These are phyloP conservation scores for Acleris emargana DNA, from an alignment of 2,888 invertebrate species.

Conservation along the genomic window DNA sequence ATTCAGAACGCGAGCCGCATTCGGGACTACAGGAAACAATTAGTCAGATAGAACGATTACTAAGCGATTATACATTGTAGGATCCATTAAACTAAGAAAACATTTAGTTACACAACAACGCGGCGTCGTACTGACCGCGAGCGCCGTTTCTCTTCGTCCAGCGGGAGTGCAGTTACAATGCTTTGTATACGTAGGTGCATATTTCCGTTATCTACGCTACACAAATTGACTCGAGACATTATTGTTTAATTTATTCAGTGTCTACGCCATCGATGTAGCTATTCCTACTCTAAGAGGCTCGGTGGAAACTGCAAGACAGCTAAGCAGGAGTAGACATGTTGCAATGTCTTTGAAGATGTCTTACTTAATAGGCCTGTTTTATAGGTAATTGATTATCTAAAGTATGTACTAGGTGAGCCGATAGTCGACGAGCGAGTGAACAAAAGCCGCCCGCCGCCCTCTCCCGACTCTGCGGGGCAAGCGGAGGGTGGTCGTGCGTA, in stretches of 20 bases:
- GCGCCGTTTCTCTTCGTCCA: slow-evolving; percentile 21
- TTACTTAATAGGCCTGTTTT: slow-evolving; percentile 30
- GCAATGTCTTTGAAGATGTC: slow-evolving; percentile 16
- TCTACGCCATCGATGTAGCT: slow-evolving; percentile 35
- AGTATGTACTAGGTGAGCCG: slow-evolving; percentile 37
- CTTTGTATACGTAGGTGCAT: slow-evolving; percentile 33
- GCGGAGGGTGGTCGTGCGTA: slow-evolving; percentile 54
- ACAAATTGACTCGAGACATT: slow-evolving; percentile 71
- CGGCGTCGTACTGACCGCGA: slow-evolving; percentile 25
- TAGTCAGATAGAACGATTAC: slow-evolving; percentile 35
- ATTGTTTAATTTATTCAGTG: slow-evolving; percentile 49
- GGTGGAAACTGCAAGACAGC: slow-evolving; percentile 27
- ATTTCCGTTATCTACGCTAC: slow-evolving; percentile 36
- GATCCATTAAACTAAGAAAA: slow-evolving; percentile 42
- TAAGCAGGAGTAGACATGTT: slow-evolving; percentile 23
- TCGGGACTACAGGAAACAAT: slow-evolving; percentile 49
- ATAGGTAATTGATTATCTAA: slow-evolving; percentile 21
- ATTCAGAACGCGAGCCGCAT: slow-evolving; percentile 63
- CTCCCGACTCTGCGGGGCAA: slow-evolving; percentile 57
- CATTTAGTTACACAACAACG: slow-evolving; percentile 36
- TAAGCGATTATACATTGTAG: slow-evolving; percentile 36
- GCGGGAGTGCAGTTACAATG: slow-evolving; percentile 27
- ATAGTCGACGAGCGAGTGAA: slow-evolving; percentile 54
- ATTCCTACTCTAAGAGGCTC: slow-evolving; percentile 25
- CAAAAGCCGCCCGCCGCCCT: slow-evolving; percentile 50